phyloP scores from a whole-genome alignment of 2,113 vertebrate species.

The Tor tambroides region DNA sequence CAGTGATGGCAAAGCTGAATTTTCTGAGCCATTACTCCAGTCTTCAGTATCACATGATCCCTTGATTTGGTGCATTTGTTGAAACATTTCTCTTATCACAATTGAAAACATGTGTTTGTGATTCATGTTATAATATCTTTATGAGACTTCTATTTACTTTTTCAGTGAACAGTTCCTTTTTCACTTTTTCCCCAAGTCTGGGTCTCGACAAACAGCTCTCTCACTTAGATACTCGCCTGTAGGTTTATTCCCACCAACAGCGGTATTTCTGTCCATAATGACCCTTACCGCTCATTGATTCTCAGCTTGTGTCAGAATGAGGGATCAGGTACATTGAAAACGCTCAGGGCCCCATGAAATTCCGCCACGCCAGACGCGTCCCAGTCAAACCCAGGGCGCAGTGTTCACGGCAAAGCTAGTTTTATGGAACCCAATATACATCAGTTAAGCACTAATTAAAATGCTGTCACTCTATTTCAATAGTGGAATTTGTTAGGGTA shows the following conservation, averaged over 20 bases:
- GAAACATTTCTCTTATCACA: background rate
- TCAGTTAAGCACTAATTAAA: conserved; percentile 53
- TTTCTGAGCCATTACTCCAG: background rate
- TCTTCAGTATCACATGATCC: background rate
- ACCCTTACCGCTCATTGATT: conserved; percentile 58
- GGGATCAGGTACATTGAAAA: conserved; percentile 55
- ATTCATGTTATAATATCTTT: background rate
- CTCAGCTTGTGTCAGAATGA: conserved; percentile 57
- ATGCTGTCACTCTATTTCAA: conserved; percentile 38
- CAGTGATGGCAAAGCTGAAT: background rate
- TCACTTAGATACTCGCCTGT: conserved; percentile 23
- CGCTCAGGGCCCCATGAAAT: conserved; percentile 53
- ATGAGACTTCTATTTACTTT: background rate
- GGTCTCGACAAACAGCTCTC: conserved; percentile 32
- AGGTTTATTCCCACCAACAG: conserved; percentile 42
- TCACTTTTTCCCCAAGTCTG: conserved; percentile 17
- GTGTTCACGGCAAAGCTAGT: conserved; percentile 34
- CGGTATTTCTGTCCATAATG: conserved; percentile 53
- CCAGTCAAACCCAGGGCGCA: conserved; percentile 29
- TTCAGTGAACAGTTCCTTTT: background rate
- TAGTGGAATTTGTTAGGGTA: conserved; percentile 52
- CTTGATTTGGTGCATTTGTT: background rate
- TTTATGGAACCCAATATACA: conserved; percentile 52
- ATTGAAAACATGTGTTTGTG: background rate
- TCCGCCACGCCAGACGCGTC: conserved; percentile 34